Base-by-base conservation (phyloP, 2,888 invertebrate species). In the Lasioglossum figueresi region DNA sequence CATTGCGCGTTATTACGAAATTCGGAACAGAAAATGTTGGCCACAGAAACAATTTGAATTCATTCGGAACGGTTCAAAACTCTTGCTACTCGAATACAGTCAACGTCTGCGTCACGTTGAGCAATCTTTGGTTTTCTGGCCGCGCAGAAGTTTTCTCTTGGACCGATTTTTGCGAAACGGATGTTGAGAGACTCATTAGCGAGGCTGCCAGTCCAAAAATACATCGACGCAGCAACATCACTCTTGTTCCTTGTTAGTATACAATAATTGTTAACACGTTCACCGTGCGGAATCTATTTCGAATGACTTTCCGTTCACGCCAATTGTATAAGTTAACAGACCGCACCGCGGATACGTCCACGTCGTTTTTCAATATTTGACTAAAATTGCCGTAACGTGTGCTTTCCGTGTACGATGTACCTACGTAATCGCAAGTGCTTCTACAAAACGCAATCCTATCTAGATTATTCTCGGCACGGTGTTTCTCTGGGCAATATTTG, bases 401-500 rank as follows among this genome's bases (percentile, higher is more conserved):
- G n/a, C n/a, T 48, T 48, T 10, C 63, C 19, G 34, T 34, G 52
- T 40, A 59, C 66, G n/a, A 52, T 70, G 14, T n/a, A 1, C 16
- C 14, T 70, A 56, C 59, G 71, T 45, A 63, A 43, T 14, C 45
- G 45, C 56, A 10, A 43, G 6, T 16, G 23, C 27, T 56, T 12
- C 48, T 72, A 59, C 43, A n/a, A 40, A 56, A 73, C 37, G 37
- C 37, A 59, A 63, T 59, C 31, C 40, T 85, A 84, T 75, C 80
- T 80, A 40, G 70, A 80, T 78, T 78, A 72, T 48, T 72, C 80
- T 56, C 34, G 37, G 23, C 48, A 59, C 71, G 23, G 4, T 31
- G 23, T 74, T 56, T 73, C 34, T 27, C 70, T 31, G 45, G 31
- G 19, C 31, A 77, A 80, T 85, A 78, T 85, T 85, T 84, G 78